Evolutionary conservation across 2,113 vertebrate genomes (phyloP).

Genomic region (Oxyura jamaicensis): DNA sequence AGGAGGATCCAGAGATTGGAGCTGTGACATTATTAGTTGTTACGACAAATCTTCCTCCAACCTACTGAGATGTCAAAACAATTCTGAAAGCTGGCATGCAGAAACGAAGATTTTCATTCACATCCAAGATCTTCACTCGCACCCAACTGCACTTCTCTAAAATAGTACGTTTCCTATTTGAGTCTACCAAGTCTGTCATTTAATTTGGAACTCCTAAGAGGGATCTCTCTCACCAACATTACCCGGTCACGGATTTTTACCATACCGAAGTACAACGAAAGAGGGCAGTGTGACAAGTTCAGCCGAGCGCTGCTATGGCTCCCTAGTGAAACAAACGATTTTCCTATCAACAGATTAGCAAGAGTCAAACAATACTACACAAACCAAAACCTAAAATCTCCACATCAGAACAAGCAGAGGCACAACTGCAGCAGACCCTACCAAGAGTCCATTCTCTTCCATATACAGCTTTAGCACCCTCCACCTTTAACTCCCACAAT

Average conservation of each 20-base stretch:
- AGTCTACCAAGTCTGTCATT: neutral
- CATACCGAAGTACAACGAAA: neutral
- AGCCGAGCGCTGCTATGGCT: neutral
- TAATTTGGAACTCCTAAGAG: neutral
- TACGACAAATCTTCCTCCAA: neutral
- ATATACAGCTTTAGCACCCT: neutral
- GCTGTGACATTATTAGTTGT: conserved; percentile 2
- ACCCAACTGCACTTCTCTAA: neutral
- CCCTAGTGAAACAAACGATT: neutral
- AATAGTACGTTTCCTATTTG: neutral
- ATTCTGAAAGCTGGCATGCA: neutral
- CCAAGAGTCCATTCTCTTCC: neutral
- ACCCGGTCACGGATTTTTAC: neutral
- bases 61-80: conserved; percentile 18
- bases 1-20: neutral
- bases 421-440: neutral
- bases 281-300: neutral
- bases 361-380: neutral
- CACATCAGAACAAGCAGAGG: neutral
- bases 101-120: neutral
- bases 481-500: neutral
- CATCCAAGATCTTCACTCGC: neutral
- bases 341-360: neutral
- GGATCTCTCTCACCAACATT: neutral
- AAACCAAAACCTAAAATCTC: neutral